phyloP scores from a whole-genome alignment of 2,113 vertebrate genomes.

The Phalacrocorax pelagicus region DNA sequence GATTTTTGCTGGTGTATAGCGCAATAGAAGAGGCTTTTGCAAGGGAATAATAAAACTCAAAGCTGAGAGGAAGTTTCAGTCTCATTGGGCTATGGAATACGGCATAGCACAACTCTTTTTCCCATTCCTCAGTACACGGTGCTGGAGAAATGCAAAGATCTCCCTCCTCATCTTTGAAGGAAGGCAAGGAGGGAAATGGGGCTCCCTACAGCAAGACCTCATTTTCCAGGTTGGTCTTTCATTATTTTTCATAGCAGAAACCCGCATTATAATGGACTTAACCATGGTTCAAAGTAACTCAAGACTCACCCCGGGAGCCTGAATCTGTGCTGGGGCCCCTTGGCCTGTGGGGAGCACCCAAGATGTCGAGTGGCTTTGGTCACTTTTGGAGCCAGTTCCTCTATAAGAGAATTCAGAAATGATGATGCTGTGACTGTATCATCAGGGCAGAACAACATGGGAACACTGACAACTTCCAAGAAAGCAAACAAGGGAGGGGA shows the following conservation, averaged over 20 bases:
- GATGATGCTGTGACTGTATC: not conserved
- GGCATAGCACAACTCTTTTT: not conserved
- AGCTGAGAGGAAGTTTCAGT: not conserved
- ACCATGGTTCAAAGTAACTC: not conserved
- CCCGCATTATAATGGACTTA: not conserved
- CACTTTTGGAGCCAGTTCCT: not conserved
- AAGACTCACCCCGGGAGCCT: not conserved
- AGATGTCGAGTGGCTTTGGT: not conserved
- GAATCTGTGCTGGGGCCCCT: not conserved
- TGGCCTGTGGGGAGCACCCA: not conserved
- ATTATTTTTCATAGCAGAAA: not conserved
- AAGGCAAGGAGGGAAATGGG: not conserved
- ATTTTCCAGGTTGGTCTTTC: not conserved
- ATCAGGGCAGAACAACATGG: accelerated
- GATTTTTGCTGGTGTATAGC: conserved; percentile 46
- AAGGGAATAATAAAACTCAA: not conserved
- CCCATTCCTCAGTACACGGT: not conserved
- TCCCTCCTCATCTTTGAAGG: not conserved
- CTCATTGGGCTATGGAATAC: not conserved
- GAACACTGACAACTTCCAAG: not conserved
- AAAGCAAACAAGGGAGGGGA: not conserved
- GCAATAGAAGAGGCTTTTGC: not conserved
- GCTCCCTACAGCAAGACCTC: not conserved
- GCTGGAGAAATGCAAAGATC: not conserved
- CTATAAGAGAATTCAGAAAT: not conserved